Base-by-base conservation (phyloP, 2,797 vertebrate genomes). In the Eulemur coronatus region DNA sequence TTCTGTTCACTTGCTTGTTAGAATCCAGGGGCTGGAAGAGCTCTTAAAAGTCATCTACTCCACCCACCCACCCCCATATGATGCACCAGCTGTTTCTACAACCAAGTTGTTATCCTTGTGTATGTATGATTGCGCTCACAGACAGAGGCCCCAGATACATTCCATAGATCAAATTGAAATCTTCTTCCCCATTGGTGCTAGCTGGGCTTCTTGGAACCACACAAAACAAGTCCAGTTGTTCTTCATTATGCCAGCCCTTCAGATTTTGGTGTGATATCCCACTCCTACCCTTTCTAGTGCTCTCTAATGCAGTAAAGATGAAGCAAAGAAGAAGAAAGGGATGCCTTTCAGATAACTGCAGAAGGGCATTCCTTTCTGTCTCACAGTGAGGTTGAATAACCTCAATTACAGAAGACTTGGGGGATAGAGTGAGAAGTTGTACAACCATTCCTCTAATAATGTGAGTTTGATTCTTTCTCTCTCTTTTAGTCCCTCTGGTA, bases 1-100 rank as follows among this genome's bases (percentile, higher is more conserved):
- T 96, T 92, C 91, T 43, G n/a, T 82, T 79, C 38, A 3, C 67
- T 94, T 93, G 41, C 59, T 95, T 75, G 41, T 95, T 95, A 88
- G 84, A 75, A 95, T 96, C 88, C 61, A 81, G 63, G 91, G 90
- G 41, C 59, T 97, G 43, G 78, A 95, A 94, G 88, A 84, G 75
- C 94, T 92, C 81, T 75, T 92, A 95, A 97, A 97, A 96, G 85
- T 96, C 95, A 94, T 92, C 61, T 88, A 76, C 46, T 91, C 85
- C 85, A 94, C 90, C 80, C 89, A 46, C 92, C 76, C 72, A 91
- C 94, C 78, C 84, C 84, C 94, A 97, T 96, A 89, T 96, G 88
- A 97, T 84, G 67, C 48, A 91, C 92, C 94, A 97, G 87, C 88
- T 96, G 85, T 91, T 97, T 94, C 78, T 96, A 89, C 82, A 97